Percentiles rank a stretch among this genome's conserved stretches.
Evolutionary conservation across 2,797 vertebrate genomes (phyloP).

Genomic region (Acanthopagrus latus): DNA sequence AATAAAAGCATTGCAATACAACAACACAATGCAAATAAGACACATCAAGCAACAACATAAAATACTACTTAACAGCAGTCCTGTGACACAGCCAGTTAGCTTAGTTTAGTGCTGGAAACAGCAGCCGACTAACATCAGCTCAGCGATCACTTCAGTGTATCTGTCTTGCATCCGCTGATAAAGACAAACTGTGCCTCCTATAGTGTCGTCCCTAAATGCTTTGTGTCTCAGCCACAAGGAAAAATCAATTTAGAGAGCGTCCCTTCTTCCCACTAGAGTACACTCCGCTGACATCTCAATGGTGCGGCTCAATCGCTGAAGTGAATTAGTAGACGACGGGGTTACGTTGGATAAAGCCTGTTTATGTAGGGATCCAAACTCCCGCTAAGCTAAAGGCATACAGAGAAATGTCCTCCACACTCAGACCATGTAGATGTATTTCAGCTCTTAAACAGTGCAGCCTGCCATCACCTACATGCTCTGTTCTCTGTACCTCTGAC

Average conservation of each 20-base stretch:
- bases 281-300: slow-evolving; percentile 66
- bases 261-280: slow-evolving; percentile 62
- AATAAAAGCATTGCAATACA: too few relatives aligned
- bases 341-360: not conserved
- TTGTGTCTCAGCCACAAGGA: slow-evolving; percentile 55
- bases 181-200: slow-evolving; percentile 35
- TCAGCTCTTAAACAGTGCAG: not conserved
- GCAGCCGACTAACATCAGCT: not conserved
- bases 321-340: slow-evolving; percentile 41
- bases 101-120: too few relatives aligned
- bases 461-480: not conserved
- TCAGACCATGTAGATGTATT: not conserved
- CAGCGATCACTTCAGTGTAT: slow-evolving; percentile 10
- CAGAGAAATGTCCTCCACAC: not conserved
- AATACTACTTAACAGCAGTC: too few relatives aligned
- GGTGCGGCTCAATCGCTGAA: slow-evolving; percentile 48
- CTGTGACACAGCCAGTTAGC: too few relatives aligned
- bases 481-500: not conserved
- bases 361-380: slow-evolving; percentile 10
- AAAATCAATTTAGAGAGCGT: slow-evolving; percentile 68
- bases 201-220: slow-evolving; percentile 53
- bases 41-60: too few relatives aligned
- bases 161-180: slow-evolving; percentile 40
- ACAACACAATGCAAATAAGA: too few relatives aligned
- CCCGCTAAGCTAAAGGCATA: not conserved